A percentile compares a stretch with the other conserved stretches of the same genome.
Evolutionary conservation across 2,888 invertebrate species (phyloP).

Genomic region (Pristionchus arcanus): DNA sequence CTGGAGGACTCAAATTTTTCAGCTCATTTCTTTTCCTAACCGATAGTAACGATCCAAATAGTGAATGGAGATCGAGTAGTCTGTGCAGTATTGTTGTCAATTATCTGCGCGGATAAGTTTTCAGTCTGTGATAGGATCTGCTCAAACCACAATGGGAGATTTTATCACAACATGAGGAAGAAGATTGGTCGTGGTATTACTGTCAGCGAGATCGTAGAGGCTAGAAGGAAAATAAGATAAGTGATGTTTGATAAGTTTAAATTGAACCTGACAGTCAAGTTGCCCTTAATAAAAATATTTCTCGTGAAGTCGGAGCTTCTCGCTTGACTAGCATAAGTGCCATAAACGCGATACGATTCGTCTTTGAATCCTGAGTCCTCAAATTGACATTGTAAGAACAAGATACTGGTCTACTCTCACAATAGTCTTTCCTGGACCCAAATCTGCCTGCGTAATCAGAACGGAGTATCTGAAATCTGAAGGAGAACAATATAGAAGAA

Average conservation of each 20-base stretch:
- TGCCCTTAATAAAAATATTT: constrained; percentile 24
- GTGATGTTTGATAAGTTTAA: background rate
- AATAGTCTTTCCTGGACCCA: background rate
- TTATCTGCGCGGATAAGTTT: background rate
- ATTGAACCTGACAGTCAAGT: background rate
- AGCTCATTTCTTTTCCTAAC: background rate
- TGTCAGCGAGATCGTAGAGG: background rate
- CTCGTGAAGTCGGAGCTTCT: background rate
- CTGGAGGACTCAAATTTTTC: background rate
- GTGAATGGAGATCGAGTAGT: constrained; percentile 4
- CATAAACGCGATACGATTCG: constrained; percentile 34
- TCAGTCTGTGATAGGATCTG: background rate
- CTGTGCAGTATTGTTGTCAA: background rate
- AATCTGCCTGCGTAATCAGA: constrained; percentile 11
- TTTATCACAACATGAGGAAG: background rate
- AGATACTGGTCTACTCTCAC: background rate
- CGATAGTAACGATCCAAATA: constrained; percentile 10
- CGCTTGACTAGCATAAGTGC: constrained; percentile 3
- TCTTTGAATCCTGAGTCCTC: constrained; percentile 38
- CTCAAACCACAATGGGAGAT: background rate
- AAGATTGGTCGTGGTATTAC: background rate
- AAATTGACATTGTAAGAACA: background rate
- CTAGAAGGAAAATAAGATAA: background rate
- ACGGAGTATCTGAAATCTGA: constrained; percentile 35
- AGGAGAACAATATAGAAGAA: background rate